Evolutionary conservation across 1,140 invertebrate species (phyloP), one percentile per base, ranked within the genome.

Genomic region (Atopsyche davidsoni): DNA sequence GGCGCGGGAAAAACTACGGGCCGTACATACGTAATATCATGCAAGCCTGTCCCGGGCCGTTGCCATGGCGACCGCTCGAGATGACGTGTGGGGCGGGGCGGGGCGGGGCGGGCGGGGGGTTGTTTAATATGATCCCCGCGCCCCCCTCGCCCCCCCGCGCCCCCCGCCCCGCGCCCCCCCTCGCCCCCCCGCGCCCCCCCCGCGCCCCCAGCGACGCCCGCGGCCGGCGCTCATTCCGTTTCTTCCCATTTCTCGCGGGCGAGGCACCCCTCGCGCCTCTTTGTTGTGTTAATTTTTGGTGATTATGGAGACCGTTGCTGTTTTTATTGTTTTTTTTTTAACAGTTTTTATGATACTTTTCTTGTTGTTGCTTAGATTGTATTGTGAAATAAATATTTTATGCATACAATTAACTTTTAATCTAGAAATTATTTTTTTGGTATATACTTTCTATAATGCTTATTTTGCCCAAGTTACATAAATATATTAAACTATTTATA

Each of bases 61-160:
- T 58, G 53, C 48, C 53, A 58, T 58, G 52, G 57, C 41, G 44
- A 58, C 51, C 23, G 45, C 39, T 45, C 32, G 48, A 55, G 52
- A 55, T 58, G 57, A 55, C 52, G 69, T 64, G 59, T 63, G 62
- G 61, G 63, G 66, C 70, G 70, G 68, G 66, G 68, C 64, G 62
- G 67, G 61, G 61, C 60, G 55, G 60, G 59, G 68, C 64, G 66
- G 64, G 63, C 68, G 68, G 69, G 65, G 64, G 69, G 64, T 62
- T 63, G 67, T 67, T 70, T 71, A 70, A 71, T 69, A 65, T 64
- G 58, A 58, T 58, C 49, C 24, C 39, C 49, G 39, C 49, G 41
- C 34, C 11, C 28, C 40, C 39, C 13, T 34, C 47, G 16, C 39
- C 3, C 13, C 6, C 24, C 24, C 31, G 21, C 35, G 6, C 28